Conservation (phyloP, 2,113 vertebrate genomes). For the Murina feae region DNA sequence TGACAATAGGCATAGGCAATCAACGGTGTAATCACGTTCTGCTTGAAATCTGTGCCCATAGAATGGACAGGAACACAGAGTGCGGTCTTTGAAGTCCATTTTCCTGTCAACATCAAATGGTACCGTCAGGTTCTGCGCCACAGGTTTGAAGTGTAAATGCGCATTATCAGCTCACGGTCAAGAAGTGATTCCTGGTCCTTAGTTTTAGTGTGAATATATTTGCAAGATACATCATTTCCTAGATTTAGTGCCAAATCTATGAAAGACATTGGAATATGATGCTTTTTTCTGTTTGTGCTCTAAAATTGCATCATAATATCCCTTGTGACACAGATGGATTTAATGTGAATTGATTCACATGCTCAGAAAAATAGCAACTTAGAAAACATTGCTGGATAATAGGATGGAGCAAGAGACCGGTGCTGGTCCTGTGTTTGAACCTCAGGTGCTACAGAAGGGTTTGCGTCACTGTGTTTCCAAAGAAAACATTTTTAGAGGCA, state of each 20-base stretch:
- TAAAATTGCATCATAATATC: background rate
- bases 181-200: conserved; percentile 74
- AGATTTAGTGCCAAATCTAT: conserved; percentile 1
- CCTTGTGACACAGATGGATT: background rate
- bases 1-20: conserved; percentile 86
- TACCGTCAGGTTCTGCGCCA: conserved; percentile 76
- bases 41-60: conserved; percentile 78
- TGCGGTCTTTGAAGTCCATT: conserved; percentile 86
- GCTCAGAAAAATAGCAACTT: conserved; percentile 27
- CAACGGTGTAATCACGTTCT: conserved; percentile 84
- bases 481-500: background rate
- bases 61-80: conserved; percentile 79
- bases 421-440: background rate
- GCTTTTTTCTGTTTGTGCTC: conserved; percentile 19
- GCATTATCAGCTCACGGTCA: conserved; percentile 80
- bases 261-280: conserved; percentile 8
- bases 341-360: conserved; percentile 24
- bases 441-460: background rate
- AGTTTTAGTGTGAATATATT: conserved; percentile 43
- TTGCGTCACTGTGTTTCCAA: background rate
- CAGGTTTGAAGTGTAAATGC: conserved; percentile 86
- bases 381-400: background rate
- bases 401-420: background rate
- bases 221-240: conserved; percentile 38
- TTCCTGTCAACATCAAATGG: conserved; percentile 90